Conservation (phyloP, 2,113 vertebrate genomes). For the Mugil cephalus region DNA sequence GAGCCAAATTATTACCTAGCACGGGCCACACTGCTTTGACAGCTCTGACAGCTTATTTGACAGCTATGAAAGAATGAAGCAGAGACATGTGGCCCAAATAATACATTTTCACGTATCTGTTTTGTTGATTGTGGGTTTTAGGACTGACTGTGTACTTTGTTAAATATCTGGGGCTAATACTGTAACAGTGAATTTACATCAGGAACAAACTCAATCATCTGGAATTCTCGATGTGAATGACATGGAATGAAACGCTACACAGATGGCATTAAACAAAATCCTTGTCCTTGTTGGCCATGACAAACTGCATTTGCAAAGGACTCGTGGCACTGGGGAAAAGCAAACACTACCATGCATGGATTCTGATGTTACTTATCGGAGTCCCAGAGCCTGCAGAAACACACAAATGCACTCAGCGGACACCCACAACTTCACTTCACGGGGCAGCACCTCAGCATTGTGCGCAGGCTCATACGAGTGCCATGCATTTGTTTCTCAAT, state of each 20-base stretch:
- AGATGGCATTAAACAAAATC: neutral
- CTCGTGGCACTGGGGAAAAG: constrained; percentile 47
- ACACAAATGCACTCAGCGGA: constrained; percentile 20
- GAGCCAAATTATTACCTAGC: constrained; percentile 34
- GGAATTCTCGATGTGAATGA: neutral
- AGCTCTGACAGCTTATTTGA: constrained; percentile 29
- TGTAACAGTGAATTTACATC: constrained; percentile 1
- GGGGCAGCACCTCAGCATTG: constrained; percentile 37
- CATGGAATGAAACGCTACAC: constrained; percentile 20
- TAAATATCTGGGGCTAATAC: neutral
- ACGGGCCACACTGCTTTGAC: constrained; percentile 25
- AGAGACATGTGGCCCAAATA: constrained; percentile 5
- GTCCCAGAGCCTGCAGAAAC: constrained; percentile 12
- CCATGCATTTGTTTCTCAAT: constrained; percentile 17
- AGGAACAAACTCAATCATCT: neutral
- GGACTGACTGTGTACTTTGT: neutral
- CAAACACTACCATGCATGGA: constrained; percentile 34
- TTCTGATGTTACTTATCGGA: constrained; percentile 31
- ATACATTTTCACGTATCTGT: neutral
- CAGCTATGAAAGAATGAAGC: constrained; percentile 20
- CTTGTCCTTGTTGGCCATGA: constrained; percentile 13
- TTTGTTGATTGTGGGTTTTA: neutral
- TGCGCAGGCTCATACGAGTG: constrained; percentile 34
- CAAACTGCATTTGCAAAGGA: constrained; percentile 46
- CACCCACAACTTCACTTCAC: constrained; percentile 37